Base-by-base conservation (phyloP, 2,888 invertebrate genomes). In the Odontocolon sp. region DNA sequence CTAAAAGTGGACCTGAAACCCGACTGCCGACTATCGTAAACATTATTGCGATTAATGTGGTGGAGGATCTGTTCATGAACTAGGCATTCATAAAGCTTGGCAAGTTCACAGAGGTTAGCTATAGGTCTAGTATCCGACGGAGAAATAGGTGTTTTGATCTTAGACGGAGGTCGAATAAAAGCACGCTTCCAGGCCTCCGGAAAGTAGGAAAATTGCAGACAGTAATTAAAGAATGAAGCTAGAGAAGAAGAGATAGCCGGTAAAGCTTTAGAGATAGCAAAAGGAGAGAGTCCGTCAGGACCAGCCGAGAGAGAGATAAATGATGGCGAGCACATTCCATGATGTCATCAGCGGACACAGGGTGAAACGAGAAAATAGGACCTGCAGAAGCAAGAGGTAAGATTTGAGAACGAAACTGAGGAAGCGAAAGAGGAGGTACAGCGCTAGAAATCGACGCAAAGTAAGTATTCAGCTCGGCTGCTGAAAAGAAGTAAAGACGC, bases 121-220 rank as follows among this genome's bases (percentile, higher is more conserved):
- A 59, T 42, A 3, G 42, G 42, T 21, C 47, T 5, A 0, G 38
- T 50, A 16, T 64, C 64, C 1, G 64, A 47, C 8, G 50, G 36
- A n/a, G 14, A 14, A 8, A 14, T 1, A 3, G 42, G 59, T 0
- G 28, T 9, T 1, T 23, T 42, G 0, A 14, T 42, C n/a, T n/a
- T n/a, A n/a, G n/a, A n/a, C n/a, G 9, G 9, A 0, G 18, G 18
- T 1, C 8, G 42, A 18, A 42, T 1, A 18, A 42, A 42, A 2
- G 42, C 42, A 2, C 18, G 42, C 2, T 42, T 16, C 18, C 42
- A 42, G 2, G 6, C 8, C 0, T 16, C 4, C 1, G 42, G 42
- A 42, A 42, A 42, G 16, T 0, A 8, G 6, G 42, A 18, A 1
- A 5, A 9, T 3, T 8, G 0, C 0, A 42, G 42, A 0, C 8